Base-by-base conservation (phyloP, 2,113 vertebrate genomes). In the Ascaphus truei region DNA sequence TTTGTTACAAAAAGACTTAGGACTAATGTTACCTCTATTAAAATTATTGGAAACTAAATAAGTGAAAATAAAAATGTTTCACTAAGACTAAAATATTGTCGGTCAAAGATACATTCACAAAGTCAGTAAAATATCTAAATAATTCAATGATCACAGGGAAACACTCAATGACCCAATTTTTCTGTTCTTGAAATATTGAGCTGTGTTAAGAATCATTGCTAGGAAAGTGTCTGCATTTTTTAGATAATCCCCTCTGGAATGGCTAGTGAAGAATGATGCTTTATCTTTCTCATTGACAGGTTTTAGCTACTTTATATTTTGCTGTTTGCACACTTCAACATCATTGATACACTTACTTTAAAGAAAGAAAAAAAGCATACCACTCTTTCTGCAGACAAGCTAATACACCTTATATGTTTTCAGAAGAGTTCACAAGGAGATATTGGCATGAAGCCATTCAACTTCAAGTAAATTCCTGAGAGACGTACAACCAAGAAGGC, bases 271-370 rank as follows among this genome's bases (percentile, higher is more conserved):
- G 78, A 79, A 75, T 53, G 68, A 56, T 13, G 22, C 67, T 66
- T 75, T 72, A 67, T 62, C 62, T 75, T 76, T 75, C 76, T 69
- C 76, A 75, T 74, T 79, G 80, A 81, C 68, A 72, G 60, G 13
- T 71, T 76, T 80, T 76, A 72, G 11, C 31, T 77, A 72, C 77
- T 79, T 76, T 75, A 64, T 75, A 47, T 72, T 76, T 76, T 80
- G 76, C 33, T 79, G 57, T 81, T 83, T 80, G 72, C 64, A 78
- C 64, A 72, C 66, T 77, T 66, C 72, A 78, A n/a, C n/a, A n/a
- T 55, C 75, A 69, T 74, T 80, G 71, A 73, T 77, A 72, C 76
- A 79, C 81, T 73, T 80, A 79, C 81, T 73, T 80, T 73, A 64
- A 26, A 73, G 58, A 72, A 75, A 75, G 72, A 50, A 37, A 79